Percentiles rank a stretch among this genome's conserved stretches.
phyloP scores from a whole-genome alignment of 2,797 vertebrate genomes.

The Thamnophis elegans region DNA sequence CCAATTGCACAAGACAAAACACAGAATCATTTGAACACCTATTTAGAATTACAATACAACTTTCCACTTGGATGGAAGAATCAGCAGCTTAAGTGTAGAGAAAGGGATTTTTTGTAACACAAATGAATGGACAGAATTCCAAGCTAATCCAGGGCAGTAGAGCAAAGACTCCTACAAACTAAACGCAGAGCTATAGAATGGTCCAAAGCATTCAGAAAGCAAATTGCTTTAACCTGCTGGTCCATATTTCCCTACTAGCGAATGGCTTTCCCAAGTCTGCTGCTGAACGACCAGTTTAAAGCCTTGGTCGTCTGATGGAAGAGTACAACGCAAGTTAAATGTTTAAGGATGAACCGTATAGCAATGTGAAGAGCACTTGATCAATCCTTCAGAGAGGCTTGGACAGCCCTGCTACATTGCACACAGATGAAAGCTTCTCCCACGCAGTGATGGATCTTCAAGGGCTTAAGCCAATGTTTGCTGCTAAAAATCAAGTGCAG shows the following conservation, averaged over 20 bases:
- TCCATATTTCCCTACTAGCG: background rate
- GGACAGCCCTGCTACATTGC: background rate
- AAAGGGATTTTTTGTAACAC: background rate
- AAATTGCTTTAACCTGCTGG: background rate
- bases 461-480: background rate
- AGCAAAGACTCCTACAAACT: background rate
- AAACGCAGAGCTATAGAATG: background rate
- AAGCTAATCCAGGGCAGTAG: background rate
- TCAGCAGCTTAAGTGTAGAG: background rate
- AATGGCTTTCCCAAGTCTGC: background rate
- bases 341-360: background rate
- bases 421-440: background rate
- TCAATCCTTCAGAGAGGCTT: background rate
- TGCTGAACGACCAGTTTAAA: background rate
- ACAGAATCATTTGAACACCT: background rate
- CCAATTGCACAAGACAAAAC: background rate
- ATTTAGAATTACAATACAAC: slow-evolving; percentile 29
- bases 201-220: background rate
- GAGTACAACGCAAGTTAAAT: background rate
- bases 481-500: background rate
- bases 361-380: background rate
- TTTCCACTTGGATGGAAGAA: background rate
- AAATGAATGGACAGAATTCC: background rate
- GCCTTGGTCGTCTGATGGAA: background rate
- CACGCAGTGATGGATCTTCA: background rate